These are phyloP conservation scores for Alviniconcha marisindica DNA, from an alignment of 1,140 invertebrate species.

Conservation along the genomic window DNA sequence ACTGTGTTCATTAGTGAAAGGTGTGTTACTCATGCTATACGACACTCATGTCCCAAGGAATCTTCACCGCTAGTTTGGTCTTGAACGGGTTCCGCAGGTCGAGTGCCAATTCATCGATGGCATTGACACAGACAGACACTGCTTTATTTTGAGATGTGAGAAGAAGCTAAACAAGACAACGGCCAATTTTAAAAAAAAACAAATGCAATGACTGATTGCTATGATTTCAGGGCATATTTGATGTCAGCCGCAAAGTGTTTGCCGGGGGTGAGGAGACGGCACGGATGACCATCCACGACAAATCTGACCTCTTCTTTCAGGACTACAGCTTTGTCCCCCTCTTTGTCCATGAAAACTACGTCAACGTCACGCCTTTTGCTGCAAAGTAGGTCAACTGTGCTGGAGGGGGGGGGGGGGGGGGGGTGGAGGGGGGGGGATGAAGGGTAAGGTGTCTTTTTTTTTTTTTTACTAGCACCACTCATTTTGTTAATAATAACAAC, in stretches of 20 bases:
- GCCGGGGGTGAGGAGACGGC: conserved; percentile 86
- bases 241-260: conserved; percentile 94
- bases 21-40: too few relatives aligned
- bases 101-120: too few relatives aligned
- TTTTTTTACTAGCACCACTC: conserved; percentile 37
- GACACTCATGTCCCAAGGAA: too few relatives aligned
- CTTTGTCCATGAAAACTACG: conserved; percentile 99
- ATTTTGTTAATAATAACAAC: too few relatives aligned
- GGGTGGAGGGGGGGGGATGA: not conserved
- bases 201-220: too few relatives aligned
- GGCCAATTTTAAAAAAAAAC: too few relatives aligned
- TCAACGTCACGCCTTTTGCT: conserved; percentile 72
- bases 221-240: conserved; percentile 90
- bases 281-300: conserved; percentile 85
- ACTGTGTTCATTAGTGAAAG: too few relatives aligned
- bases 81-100: too few relatives aligned
- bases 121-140: too few relatives aligned
- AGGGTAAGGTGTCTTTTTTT: not conserved
- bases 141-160: too few relatives aligned
- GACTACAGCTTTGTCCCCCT: conserved; percentile 97
- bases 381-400: conserved; percentile 79
- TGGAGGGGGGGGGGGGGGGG: not conserved
- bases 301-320: conserved; percentile 95
- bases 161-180: too few relatives aligned
- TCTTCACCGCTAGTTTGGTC: too few relatives aligned